These are phyloP conservation scores for Pelmatolapia mariae DNA, from an alignment of 2,113 vertebrate genomes.

Conservation along the genomic window DNA sequence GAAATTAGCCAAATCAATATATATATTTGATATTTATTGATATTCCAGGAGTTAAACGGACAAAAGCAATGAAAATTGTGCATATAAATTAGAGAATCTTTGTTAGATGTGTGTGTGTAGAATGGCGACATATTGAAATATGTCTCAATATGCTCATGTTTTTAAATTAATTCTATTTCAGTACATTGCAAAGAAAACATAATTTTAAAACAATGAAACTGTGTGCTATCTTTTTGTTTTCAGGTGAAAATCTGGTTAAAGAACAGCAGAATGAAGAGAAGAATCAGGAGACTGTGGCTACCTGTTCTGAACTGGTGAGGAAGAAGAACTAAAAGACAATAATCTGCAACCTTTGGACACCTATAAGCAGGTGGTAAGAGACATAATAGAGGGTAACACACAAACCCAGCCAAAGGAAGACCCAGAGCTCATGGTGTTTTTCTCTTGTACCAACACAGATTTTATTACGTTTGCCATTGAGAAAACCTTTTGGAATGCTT, in stretches of 20 bases:
- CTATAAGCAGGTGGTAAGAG: background rate
- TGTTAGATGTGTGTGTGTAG: background rate
- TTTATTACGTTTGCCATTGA: background rate
- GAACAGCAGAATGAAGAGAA: conserved; percentile 96
- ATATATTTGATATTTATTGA: background rate
- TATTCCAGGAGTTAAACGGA: background rate
- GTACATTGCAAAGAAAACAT: background rate
- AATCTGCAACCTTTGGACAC: background rate
- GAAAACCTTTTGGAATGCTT: background rate
- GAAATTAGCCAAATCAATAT: background rate
- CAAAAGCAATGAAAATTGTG: background rate
- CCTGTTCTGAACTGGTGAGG: conserved; percentile 32
- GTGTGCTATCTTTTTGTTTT: conserved; percentile 17
- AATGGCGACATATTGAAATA: background rate
- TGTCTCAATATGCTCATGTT: background rate
- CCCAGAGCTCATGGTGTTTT: background rate
- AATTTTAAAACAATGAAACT: accelerated
- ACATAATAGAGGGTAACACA: background rate
- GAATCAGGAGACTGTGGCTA: conserved; percentile 82
- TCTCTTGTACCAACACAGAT: background rate
- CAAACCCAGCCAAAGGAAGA: background rate
- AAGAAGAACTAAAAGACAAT: background rate
- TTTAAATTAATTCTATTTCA: background rate
- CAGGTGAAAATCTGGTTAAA: conserved; percentile 98
- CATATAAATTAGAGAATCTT: background rate